Base-by-base conservation (phyloP, 2,113 vertebrate species). In the Rhagologus leucostigma region DNA sequence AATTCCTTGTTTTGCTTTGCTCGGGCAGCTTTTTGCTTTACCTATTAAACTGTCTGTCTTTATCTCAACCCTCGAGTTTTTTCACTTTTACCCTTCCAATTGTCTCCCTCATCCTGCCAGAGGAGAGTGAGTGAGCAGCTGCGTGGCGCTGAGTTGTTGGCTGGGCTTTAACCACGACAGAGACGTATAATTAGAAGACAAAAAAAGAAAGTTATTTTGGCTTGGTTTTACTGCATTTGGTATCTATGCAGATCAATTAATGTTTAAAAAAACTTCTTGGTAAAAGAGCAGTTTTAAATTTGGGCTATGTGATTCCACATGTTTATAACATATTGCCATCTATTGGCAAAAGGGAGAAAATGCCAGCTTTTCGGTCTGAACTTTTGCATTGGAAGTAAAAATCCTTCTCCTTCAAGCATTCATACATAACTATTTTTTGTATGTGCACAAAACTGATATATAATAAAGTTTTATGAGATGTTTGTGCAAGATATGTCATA, bases 261-360 rank as follows among this genome's bases (percentile, higher is more conserved):
- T 92, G 59, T 88, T 89, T 97, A 78, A 93, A 94, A 96, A 95
- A 91, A 5, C 46, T 56, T 79, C 62, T 91, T 33, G 47, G n/a
- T 53, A 93, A 70, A 89, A 92, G 52, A 60, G 2, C 9, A 16
- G 23, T 22, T 71, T 78, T 60, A 12, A 60, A 68, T 41, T 53
- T 84, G 59, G 11, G 26, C 41, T 85, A 30, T 52, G 9, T 26
- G 85, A 56, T 46, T 93, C 59, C 32, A 68, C 76, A 78, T 27
- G 19, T 93, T 94, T 97, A n/a, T 93, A 92, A 64, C 67, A 96
- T 91, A 98, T 96, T 95, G 96, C 97, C 98, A 97, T 95, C 98
- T 98, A 93, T 84, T 93, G 98, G 50, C 27, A 80, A 74, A 94
- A 85, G 17, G 27, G 16, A 47, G 60, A 85, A 91, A 91, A 78